A percentile compares a stretch with the other conserved stretches of the same genome.
phyloP scores from a whole-genome alignment of 2,888 invertebrate genomes.

The Amphiduros pacificus region DNA sequence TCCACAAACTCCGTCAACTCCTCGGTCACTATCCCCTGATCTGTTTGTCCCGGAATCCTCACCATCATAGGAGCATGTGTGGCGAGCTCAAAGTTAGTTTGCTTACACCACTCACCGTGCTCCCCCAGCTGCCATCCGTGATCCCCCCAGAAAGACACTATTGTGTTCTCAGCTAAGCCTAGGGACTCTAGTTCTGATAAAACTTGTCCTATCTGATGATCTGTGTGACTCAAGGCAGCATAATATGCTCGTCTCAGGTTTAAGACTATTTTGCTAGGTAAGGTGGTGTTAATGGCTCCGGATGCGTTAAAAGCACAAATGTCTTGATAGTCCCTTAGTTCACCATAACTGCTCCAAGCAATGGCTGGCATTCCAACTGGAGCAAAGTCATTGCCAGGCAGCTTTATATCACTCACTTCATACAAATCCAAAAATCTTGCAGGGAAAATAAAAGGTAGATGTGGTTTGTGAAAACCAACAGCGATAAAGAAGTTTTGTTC shows the following conservation, averaged over 20 bases:
- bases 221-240: constrained; percentile 19
- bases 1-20: constrained; percentile 39
- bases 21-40: constrained; percentile 32
- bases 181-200: constrained; percentile 13
- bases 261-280: constrained; percentile 28
- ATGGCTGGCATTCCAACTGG: constrained; percentile 35
- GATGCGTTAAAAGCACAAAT: constrained; percentile 28
- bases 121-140: constrained; percentile 33
- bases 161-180: constrained; percentile 25
- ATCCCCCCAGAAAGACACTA: constrained; percentile 28
- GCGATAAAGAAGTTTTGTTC: constrained; percentile 34
- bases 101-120: constrained; percentile 34
- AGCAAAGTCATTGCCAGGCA: constrained; percentile 36
- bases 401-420: constrained; percentile 18
- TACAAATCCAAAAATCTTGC: constrained; percentile 26
- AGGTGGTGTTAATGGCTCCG: constrained; percentile 36
- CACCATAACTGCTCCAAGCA: constrained; percentile 37
- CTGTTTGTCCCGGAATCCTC: constrained; percentile 38
- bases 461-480: constrained; percentile 34
- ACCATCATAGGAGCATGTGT: constrained; percentile 41
- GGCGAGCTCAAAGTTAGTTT: constrained; percentile 38
- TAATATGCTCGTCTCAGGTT: constrained; percentile 29
- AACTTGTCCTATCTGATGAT: constrained; percentile 24
- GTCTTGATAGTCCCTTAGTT: constrained; percentile 34
- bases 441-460: constrained; percentile 34